Base-by-base conservation (phyloP, 2,797 vertebrate genomes). In the Picus viridis region DNA sequence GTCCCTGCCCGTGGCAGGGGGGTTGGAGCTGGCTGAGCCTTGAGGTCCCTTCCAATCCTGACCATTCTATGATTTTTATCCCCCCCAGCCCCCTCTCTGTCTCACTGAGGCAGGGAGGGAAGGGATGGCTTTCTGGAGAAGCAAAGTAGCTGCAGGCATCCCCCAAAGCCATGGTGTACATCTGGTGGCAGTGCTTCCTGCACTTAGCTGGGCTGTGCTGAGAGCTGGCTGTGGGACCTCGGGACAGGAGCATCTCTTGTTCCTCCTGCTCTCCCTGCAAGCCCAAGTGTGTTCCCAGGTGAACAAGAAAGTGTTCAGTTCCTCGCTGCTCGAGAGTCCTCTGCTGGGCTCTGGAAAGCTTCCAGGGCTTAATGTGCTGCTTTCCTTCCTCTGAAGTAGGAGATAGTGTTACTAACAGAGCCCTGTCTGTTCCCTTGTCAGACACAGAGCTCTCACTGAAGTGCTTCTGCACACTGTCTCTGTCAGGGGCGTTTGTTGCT, bases 151-250 rank as follows among this genome's bases (percentile, higher is more conserved):
- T 4, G 27, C 24, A 19, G 51, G 84, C 36, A 45, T 43, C 34
- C 24, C 6, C 2, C 32, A 26, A 0, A 24, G 13, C 7, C 47
- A 0, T 0, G 26, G 58, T 8, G 32, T 4, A 3, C 30, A 39
- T 29, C 57, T 6, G 16, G 2, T 4, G 18, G 2, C 11, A 4
- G 65, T 1, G 27, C 22, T 32, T 6, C 27, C 30, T 2, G 15
- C 4, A 0, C 64, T n/a, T n/a, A 5, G 61, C 51, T 15, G 36
- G 36, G 36, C 83, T 39, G 39, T 7, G 27, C 62, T 2, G 32
- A 3, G 80, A 58, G 70, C 78, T 17, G 39, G 5, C 1, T 0
- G 30, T 29, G 73, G 62, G 69, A 29, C 49, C 9, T 8, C 4
- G 1, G 49, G 70, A 15, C 62, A 17, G 83, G 70, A 90, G 59